Base-by-base conservation (phyloP, 2,797 vertebrate species). In the Chelidonichthys spinosus region DNA sequence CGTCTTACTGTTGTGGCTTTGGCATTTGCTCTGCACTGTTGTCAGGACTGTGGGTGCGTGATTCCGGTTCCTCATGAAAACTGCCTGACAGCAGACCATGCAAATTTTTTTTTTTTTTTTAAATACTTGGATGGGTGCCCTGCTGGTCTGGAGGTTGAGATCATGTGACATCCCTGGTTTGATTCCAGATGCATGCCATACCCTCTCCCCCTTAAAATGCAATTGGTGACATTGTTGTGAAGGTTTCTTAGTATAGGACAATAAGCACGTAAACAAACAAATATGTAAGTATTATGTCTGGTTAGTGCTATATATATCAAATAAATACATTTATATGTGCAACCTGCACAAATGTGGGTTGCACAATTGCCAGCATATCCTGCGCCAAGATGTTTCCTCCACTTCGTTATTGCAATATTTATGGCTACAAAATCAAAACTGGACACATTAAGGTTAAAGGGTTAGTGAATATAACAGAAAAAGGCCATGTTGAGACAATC, bases 1-100 rank as follows among this genome's bases (percentile, higher is more conserved):
- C 72, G 58, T 74, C 65, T 79, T 10, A 46, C 14, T 70, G 69
- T 46, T 65, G 40, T 61, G 58, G 62, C 44, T 69, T 79, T 65
- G 66, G 53, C 5, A 25, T 72, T 74, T 63, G 61, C n/a, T 86
- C 68, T 67, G 54, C 13, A 33, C 15, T 40, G 32, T 53, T 52
- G 11, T 53, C 6, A 3, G 55, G 49, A 62, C n/a, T 75, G 33
- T 2, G 18, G 33, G 8, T 70, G n/a, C 25, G 49, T 59, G 66
- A 70, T 64, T 47, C 55, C 66, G 61, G 40, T 35, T 44, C 61
- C 40, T 36, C 5, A 11, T 54, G 9, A 69, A 60, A 74, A 56
- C 35, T 11, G 18, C 42, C 44, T 49, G 52, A 72, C 36, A 69
- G 42, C 15, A 73, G 37, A 40, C 18, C 6, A 3, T 37, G 42